phyloP scores from a whole-genome alignment of 2,888 invertebrate genomes.

The Orthonevra nobilis region DNA sequence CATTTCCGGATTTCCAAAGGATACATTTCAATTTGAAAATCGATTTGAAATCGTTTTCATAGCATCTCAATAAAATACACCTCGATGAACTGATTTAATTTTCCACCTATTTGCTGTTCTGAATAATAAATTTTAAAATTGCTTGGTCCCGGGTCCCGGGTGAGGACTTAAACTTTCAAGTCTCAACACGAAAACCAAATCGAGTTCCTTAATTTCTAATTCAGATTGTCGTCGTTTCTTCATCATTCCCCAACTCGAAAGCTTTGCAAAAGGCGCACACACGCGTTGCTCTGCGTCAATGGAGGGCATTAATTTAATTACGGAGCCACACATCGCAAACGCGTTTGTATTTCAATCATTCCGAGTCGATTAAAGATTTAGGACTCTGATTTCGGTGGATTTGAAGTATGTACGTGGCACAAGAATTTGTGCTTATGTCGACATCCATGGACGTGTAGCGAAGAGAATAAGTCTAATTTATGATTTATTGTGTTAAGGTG shows the following conservation, averaged over 20 bases:
- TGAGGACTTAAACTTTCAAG: conserved; percentile 16
- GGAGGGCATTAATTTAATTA: conserved; percentile 39
- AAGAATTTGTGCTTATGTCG: conserved; percentile 1
- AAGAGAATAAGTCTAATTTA: neutral
- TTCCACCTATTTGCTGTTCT: neutral
- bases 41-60: no score
- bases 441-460: neutral
- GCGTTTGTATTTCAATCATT: conserved; percentile 19
- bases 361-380: conserved; percentile 41
- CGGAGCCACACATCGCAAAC: conserved; percentile 3
- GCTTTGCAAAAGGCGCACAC: conserved; percentile 1
- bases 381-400: conserved; percentile 15
- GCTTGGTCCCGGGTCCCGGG: neutral
- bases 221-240: conserved; percentile 13
- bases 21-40: no score
- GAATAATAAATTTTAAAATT: conserved; percentile 11
- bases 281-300: neutral
- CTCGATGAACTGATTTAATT: conserved; percentile 2
- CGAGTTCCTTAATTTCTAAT: conserved; percentile 17
- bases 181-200: conserved; percentile 25
- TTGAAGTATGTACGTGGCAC: conserved; percentile 10
- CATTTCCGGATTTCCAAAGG: no score
- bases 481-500: neutral
- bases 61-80: no score
- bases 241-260: neutral